A percentile compares a stretch with the other conserved stretches of the same genome.
Conservation (phyloP, 2,113 vertebrate species). For the Notothenia rossii region DNA sequence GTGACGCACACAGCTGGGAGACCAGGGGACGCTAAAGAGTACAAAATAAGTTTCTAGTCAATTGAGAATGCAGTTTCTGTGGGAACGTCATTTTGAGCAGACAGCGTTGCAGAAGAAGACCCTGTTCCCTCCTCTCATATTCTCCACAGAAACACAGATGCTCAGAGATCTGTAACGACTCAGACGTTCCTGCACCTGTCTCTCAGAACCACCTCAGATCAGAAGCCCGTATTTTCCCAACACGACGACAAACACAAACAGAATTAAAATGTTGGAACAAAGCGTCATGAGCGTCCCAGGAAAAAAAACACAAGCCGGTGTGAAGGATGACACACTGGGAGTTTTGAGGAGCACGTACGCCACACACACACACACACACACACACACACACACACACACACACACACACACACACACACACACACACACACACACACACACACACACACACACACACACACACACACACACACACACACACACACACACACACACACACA, state of each 20-base stretch:
- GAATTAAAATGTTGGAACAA: too few species aligned
- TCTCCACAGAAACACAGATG: neutral
- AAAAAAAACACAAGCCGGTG: constrained; percentile 31
- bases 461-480: too few species aligned
- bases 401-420: neutral
- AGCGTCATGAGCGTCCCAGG: too few species aligned
- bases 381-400: constrained; percentile 11
- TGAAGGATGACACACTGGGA: constrained; percentile 15
- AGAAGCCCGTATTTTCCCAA: constrained; percentile 29
- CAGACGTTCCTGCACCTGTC: constrained; percentile 60
- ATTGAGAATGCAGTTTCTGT: too few species aligned
- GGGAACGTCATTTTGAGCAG: too few species aligned
- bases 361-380: constrained; percentile 31
- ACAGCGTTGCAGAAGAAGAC: too few species aligned
- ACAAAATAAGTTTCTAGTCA: too few species aligned
- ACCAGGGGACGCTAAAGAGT: too few species aligned
- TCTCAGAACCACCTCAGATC: constrained; percentile 64
- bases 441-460: constrained; percentile 10
- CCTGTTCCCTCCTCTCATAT: neutral
- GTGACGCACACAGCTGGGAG: too few species aligned
- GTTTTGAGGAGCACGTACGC: neutral
- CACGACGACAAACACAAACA: constrained; percentile 16
- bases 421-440: neutral
- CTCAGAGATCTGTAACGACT: constrained; percentile 46
- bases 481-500: too few species aligned